These are phyloP conservation scores for Apodemia hepburni DNA, from an alignment of 2,888 invertebrate genomes.

Conservation along the genomic window DNA sequence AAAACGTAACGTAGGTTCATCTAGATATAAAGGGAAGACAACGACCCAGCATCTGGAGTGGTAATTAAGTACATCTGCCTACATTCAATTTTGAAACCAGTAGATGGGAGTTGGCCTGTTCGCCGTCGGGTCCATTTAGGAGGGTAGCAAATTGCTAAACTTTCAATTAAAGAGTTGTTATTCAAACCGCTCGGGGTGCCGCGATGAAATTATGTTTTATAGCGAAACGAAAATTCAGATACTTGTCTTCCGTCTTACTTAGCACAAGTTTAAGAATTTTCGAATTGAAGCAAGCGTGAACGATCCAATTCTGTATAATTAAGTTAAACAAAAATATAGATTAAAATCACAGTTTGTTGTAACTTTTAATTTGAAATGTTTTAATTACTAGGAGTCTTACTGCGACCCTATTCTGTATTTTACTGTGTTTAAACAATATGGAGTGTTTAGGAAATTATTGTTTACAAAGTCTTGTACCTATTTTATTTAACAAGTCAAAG, in stretches of 20 bases:
- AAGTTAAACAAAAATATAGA: constrained; percentile 11
- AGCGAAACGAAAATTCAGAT: constrained; percentile 62
- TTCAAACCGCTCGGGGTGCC: constrained; percentile 71
- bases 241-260: constrained; percentile 62
- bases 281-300: constrained; percentile 9
- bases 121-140: constrained; percentile 73
- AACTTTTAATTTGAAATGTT: constrained; percentile 15
- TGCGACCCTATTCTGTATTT: not conserved
- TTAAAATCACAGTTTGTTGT: constrained; percentile 11
- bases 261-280: constrained; percentile 25
- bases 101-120: constrained; percentile 63
- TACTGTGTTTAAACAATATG: not conserved
- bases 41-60: constrained; percentile 59
- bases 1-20: constrained; percentile 47
- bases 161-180: constrained; percentile 81
- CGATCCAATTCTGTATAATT: constrained; percentile 6
- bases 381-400: not conserved
- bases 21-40: constrained; percentile 61
- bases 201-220: constrained; percentile 73
- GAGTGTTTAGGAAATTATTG: too few species aligned
- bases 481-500: too few species aligned
- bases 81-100: constrained; percentile 77
- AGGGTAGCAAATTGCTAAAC: constrained; percentile 79
- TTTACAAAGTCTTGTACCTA: too few species aligned
- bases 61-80: constrained; percentile 80